Percentiles rank a stretch among this genome's conserved stretches.
These are phyloP conservation scores for Scaptomyza hsui DNA, from an alignment of 1,140 invertebrate species.

Conservation along the genomic window DNA sequence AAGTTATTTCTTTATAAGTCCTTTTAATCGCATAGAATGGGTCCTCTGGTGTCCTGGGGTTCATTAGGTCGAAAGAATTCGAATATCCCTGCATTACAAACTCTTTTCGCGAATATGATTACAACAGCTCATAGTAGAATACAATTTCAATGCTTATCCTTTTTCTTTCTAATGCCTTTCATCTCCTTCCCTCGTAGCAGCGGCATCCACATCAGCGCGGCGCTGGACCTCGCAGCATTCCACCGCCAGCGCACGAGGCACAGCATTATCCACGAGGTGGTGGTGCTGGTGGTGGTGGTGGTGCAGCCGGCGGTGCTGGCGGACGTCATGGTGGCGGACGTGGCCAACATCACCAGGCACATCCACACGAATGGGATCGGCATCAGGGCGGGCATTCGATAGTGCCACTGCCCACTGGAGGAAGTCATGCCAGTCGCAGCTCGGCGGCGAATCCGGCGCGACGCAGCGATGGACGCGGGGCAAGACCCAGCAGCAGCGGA, in stretches of 20 bases:
- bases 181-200: constrained; percentile 58
- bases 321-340: constrained; percentile 50
- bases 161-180: neutral
- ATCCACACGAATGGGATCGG: constrained; percentile 81
- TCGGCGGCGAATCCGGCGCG: constrained; percentile 67
- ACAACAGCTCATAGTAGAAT: no score
- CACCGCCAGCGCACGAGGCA: constrained; percentile 82
- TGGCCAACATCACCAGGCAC: constrained; percentile 57
- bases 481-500: constrained; percentile 83
- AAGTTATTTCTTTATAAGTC: no score
- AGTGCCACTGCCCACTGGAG: constrained; percentile 71
- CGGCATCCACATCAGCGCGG: constrained; percentile 84
- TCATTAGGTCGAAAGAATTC: no score
- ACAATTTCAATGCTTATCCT: no score
- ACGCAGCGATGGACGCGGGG: constrained; percentile 68
- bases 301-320: constrained; percentile 13
- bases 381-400: constrained; percentile 73
- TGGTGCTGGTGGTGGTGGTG: constrained; percentile 26
- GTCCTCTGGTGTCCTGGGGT: no score
- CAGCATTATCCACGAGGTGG: constrained; percentile 65
- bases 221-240: constrained; percentile 85
- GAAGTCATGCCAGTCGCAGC: constrained; percentile 67
- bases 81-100: no score
- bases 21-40: no score
- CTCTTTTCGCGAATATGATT: no score